Conservation (phyloP, 2,797 vertebrate species). For the Sardinella longiceps region DNA sequence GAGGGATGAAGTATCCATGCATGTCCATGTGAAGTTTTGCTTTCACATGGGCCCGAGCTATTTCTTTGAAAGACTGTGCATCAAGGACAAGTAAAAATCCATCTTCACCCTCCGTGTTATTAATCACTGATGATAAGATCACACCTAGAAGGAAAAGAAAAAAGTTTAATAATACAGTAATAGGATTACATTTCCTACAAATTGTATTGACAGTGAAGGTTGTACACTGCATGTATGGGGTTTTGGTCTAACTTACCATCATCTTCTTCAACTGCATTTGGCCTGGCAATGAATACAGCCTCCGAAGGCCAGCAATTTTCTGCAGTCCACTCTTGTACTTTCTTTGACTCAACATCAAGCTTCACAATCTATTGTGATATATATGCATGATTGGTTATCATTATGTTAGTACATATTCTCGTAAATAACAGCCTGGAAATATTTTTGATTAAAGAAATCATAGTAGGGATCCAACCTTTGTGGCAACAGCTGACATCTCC, state of each 20-base stretch:
- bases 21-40: constrained; percentile 81
- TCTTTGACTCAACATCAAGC: constrained; percentile 81
- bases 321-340: constrained; percentile 75
- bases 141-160: constrained; percentile 74
- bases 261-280: constrained; percentile 84
- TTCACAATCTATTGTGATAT: constrained; percentile 77
- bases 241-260: constrained; percentile 77
- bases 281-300: constrained; percentile 83
- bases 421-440: not conserved
- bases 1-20: constrained; percentile 88
- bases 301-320: constrained; percentile 84
- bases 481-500: constrained; percentile 74
- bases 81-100: constrained; percentile 88
- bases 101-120: constrained; percentile 68
- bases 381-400: not conserved
- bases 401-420: not conserved
- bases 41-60: constrained; percentile 80
- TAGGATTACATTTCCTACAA: not conserved
- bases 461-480: constrained; percentile 72
- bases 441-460: too few species aligned
- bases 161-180: not conserved
- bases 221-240: not conserved
- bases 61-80: constrained; percentile 85
- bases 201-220: not conserved
- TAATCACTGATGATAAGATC: constrained; percentile 78